Evolutionary conservation across 2,797 vertebrate genomes (phyloP).

Genomic region (Gadopsis bispinosus): DNA sequence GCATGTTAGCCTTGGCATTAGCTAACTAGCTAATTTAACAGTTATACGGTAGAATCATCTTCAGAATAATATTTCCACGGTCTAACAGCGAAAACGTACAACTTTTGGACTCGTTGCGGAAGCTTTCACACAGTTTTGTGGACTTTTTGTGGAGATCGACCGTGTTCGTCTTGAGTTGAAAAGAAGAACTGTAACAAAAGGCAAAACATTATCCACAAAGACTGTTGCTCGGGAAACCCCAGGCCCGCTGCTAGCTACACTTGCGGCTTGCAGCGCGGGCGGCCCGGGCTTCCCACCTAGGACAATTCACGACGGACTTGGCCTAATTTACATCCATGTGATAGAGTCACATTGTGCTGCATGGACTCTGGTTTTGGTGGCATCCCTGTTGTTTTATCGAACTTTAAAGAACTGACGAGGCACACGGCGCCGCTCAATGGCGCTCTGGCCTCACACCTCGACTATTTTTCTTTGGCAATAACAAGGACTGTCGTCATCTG

Average conservation of each 20-base stretch:
- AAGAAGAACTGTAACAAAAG: constrained; percentile 39
- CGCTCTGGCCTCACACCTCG: constrained; percentile 59
- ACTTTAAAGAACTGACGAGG: constrained; percentile 75
- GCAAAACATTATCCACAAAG: constrained; percentile 34
- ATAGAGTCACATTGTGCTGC: constrained; percentile 18
- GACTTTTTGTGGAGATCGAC: constrained; percentile 38
- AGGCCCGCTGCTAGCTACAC: constrained; percentile 61
- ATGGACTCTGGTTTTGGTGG: constrained; percentile 72
- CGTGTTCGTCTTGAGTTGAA: constrained; percentile 17
- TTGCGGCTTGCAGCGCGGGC: constrained; percentile 41
- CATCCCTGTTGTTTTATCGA: constrained; percentile 53
- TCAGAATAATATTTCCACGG: background rate
- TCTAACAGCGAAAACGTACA: background rate
- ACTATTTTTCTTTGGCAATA: constrained; percentile 67
- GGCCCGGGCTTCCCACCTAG: constrained; percentile 50
- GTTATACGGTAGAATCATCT: constrained; percentile 2
- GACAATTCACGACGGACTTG: constrained; percentile 72
- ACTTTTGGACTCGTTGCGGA: constrained; percentile 42
- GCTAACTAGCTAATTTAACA: constrained; percentile 17
- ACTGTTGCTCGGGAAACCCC: constrained; percentile 45
- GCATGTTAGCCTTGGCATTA: constrained; percentile 56
- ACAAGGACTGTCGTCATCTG: constrained; percentile 69
- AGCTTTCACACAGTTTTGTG: constrained; percentile 17
- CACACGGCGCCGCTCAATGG: constrained; percentile 55
- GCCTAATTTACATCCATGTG: constrained; percentile 23